These are phyloP conservation scores for Brassicogethes aeneus DNA, from an alignment of 2,888 invertebrate genomes.

Conservation along the genomic window DNA sequence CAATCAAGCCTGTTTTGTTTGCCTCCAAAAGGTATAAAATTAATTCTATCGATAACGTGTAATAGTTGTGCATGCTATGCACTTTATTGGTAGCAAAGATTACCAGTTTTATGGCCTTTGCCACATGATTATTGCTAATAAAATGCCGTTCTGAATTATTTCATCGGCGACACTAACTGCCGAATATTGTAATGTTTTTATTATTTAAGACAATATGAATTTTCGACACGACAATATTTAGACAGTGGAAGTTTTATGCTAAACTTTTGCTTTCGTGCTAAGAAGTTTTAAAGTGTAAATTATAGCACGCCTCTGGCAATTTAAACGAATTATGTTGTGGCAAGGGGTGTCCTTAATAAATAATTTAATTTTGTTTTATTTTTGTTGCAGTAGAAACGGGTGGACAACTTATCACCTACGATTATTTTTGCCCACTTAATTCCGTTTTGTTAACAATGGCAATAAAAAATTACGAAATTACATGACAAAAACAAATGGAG, in stretches of 20 bases:
- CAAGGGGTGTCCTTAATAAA: too few species aligned
- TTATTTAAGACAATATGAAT: not conserved
- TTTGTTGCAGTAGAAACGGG: too few species aligned
- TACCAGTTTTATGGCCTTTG: not conserved
- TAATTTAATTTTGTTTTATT: too few species aligned
- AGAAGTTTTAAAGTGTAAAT: too few species aligned
- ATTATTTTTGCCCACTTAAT: not conserved
- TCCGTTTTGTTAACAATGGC: not conserved
- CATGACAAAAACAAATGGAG: not conserved
- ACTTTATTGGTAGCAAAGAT: constrained; percentile 1
- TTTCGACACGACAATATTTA: too few species aligned
- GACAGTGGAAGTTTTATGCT: too few species aligned
- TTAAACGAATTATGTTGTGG: too few species aligned
- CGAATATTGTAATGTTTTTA: not conserved
- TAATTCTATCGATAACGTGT: constrained; percentile 1
- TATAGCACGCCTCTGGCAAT: too few species aligned
- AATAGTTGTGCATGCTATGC: constrained; percentile 1
- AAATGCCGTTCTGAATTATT: not conserved
- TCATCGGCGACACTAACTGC: not conserved
- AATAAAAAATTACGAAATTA: not conserved
- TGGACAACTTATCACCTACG: not conserved
- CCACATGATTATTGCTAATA: constrained; percentile 1
- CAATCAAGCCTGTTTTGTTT: not conserved
- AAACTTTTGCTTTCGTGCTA: too few species aligned
- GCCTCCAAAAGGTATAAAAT: not conserved